Evolutionary conservation across 2,113 vertebrate species (phyloP).

Genomic region (Melanocharis versteri): DNA sequence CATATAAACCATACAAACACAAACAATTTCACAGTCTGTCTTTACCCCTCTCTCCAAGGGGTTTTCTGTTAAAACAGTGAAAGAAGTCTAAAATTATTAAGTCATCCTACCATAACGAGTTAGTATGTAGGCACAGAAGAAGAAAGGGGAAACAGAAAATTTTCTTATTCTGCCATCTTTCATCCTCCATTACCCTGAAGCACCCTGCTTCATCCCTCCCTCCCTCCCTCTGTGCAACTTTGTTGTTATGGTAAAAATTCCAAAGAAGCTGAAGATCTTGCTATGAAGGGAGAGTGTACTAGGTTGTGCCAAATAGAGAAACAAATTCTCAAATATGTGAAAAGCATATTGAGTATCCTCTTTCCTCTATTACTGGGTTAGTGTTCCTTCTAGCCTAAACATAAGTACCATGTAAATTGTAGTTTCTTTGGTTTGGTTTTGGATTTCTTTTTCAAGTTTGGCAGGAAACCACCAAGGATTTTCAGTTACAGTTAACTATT

Average conservation of each 20-base stretch:
- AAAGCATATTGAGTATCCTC: background rate
- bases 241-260: background rate
- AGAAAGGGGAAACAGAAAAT: background rate
- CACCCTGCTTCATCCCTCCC: background rate
- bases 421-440: background rate
- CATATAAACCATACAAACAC: background rate
- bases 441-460: background rate
- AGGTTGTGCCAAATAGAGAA: background rate
- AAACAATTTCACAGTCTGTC: background rate
- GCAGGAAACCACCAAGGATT: background rate
- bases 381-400: background rate
- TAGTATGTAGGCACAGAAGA: background rate
- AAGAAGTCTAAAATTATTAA: background rate
- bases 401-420: rapidly evolving
- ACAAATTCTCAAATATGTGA: background rate
- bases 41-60: background rate
- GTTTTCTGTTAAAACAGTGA: background rate
- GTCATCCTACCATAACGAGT: rapidly evolving
- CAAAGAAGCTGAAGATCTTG: background rate
- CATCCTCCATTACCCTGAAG: background rate
- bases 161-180: background rate
- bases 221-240: background rate
- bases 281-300: background rate
- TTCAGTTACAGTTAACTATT: background rate
- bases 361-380: background rate